Evolutionary conservation across 2,113 vertebrate species (phyloP).

Genomic region (Glareola pratincola): DNA sequence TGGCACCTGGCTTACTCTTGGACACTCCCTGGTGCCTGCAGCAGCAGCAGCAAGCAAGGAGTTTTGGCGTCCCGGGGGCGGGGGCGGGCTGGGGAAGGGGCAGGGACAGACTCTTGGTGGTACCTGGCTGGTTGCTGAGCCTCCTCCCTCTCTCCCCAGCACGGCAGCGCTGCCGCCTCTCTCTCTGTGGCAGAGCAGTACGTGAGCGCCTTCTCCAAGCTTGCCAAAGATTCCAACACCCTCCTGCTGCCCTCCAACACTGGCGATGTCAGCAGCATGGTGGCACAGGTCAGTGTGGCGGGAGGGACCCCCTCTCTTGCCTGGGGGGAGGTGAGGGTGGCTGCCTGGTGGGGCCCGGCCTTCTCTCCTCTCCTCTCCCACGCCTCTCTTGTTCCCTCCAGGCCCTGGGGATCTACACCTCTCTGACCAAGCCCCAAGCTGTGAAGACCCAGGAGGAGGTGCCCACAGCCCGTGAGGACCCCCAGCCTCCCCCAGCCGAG

Average conservation of each 20-base stretch:
- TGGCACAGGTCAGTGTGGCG: slow-evolving; percentile 83
- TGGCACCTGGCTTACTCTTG: neutral
- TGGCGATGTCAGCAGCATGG: slow-evolving; percentile 88
- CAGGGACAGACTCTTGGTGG: neutral
- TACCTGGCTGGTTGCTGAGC: fast-evolving
- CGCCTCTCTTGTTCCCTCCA: neutral
- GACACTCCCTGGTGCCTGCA: neutral
- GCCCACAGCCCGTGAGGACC: neutral
- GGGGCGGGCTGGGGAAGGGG: neutral
- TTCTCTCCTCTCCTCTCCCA: neutral
- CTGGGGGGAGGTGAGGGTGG: fast-evolving
- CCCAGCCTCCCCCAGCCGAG: neutral
- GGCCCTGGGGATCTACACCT: slow-evolving; percentile 77
- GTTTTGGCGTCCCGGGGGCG: neutral
- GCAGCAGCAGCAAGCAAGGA: fast-evolving
- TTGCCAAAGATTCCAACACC: slow-evolving; percentile 94
- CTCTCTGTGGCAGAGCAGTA: slow-evolving; percentile 93
- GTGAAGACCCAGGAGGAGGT: neutral
- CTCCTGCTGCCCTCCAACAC: slow-evolving; percentile 88
- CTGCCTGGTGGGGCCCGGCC: fast-evolving
- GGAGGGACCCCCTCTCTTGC: fast-evolving
- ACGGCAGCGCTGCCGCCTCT: slow-evolving; percentile 87
- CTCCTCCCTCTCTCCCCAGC: slow-evolving; percentile 61
- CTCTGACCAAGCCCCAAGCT: slow-evolving; percentile 67
- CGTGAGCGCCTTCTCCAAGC: slow-evolving; percentile 90